Evolutionary conservation across 1,140 invertebrate species (phyloP).

Genomic region (Caenorhabditis inopinata): DNA sequence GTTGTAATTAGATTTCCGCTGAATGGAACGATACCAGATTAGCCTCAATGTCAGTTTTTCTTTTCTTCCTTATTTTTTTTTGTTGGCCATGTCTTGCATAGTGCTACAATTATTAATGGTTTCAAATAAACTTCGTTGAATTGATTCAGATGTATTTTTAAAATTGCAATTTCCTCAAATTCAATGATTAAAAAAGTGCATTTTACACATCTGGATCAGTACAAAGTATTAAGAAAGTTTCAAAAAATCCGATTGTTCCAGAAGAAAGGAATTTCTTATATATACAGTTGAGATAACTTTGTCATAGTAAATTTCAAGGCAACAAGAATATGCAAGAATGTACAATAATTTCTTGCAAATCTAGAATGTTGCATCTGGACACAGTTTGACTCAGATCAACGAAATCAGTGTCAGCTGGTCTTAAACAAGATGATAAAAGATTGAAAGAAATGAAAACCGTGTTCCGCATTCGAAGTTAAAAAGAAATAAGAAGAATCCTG

Average conservation of each 20-base stretch:
- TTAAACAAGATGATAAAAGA: neutral
- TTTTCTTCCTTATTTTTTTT: neutral
- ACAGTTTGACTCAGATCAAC: neutral
- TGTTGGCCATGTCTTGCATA: neutral
- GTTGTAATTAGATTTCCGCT: slow-evolving; percentile 26
- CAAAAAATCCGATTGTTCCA: neutral
- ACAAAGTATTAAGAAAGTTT: neutral
- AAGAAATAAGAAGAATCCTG: neutral
- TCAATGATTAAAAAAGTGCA: neutral
- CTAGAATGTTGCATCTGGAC: neutral
- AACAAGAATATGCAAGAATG: neutral
- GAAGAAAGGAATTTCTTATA: neutral
- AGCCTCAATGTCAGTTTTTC: neutral
- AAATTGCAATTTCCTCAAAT: neutral
- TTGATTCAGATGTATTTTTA: neutral
- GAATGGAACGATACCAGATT: slow-evolving; percentile 25
- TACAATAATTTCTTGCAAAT: neutral
- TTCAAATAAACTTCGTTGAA: neutral
- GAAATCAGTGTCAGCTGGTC: neutral
- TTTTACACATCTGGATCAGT: slow-evolving; percentile 14
- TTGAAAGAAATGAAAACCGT: neutral
- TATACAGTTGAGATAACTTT: neutral
- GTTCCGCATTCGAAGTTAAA: too few relatives aligned
- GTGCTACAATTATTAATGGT: neutral
- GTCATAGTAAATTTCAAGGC: neutral